A percentile compares a stretch with the other conserved stretches of the same genome.
phyloP scores from a whole-genome alignment of 2,888 invertebrate genomes.

The Thymelicus acteon region DNA sequence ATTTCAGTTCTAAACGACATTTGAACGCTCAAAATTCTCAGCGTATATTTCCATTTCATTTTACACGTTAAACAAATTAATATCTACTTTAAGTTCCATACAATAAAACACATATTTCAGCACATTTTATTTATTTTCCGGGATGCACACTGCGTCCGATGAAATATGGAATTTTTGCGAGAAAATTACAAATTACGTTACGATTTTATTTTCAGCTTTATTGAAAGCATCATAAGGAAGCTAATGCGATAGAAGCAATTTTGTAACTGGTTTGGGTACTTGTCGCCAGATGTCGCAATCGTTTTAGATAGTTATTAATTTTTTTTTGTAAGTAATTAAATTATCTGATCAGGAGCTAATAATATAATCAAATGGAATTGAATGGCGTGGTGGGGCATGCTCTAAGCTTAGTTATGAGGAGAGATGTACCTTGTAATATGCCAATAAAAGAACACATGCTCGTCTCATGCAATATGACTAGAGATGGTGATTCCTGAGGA shows the following conservation, averaged over 20 bases:
- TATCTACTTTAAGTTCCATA: background rate
- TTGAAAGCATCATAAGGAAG: background rate
- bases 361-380: no score
- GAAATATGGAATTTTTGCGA: conserved; percentile 67
- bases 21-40: background rate
- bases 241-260: background rate
- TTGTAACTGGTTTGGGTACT: background rate
- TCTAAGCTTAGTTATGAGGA: no score
- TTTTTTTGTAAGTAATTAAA: background rate
- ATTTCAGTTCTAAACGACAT: conserved; percentile 1
- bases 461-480: no score
- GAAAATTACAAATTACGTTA: conserved; percentile 49
- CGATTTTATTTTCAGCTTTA: conserved; percentile 6
- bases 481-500: no score
- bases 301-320: background rate
- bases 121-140: background rate
- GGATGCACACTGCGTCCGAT: conserved; percentile 54
- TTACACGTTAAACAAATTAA: background rate
- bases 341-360: background rate
- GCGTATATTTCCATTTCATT: background rate
- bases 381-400: no score
- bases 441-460: no score
- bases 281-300: background rate
- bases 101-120: conserved; percentile 13
- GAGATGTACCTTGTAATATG: no score